Base-by-base conservation (phyloP, 2,113 vertebrate genomes). In the Dicentrarchus labrax region DNA sequence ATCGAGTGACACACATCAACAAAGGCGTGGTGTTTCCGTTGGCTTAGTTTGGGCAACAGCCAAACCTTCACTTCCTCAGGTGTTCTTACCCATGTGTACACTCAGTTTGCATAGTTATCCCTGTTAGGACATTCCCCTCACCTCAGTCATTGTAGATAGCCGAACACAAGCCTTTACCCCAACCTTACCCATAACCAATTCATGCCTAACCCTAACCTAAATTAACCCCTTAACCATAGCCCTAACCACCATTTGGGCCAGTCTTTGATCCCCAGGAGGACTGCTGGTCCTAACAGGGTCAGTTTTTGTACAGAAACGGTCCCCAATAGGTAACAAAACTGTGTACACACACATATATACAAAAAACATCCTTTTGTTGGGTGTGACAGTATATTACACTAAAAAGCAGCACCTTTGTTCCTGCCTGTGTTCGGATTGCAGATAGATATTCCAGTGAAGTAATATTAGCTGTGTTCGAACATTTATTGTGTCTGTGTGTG, bases 1-100 rank as follows among this genome's bases (percentile, higher is more conserved):
- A 71, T 88, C 60, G 11, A 60, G 66, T 88, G 76, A 70, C 72
- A 21, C 15, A 22, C 38, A 21, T 82, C 74, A 75, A 71, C 66
- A 78, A 80, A 90, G 89, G 85, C 39, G 89, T 30, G 78, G 50
- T 0, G 4, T 47, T 65, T 39, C 22, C 0, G 6, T 41, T 54
- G 39, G n/a, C n/a, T 4, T 8, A 4, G 36, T 30, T 5, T 82
- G 72, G 53, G 41, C 60, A 3, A 5, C 12, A 2, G 69, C 82
- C 84, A 54, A 56, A 11, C 0, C 4, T 51, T 41, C 0, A 1
- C 51, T 85, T 60, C 45, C 21, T 82, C 57, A 17, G 15, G 65
- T 54, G 38, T 50, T 56, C 12, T 56, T 15, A 53, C 21, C 15
- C 21, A 39, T 48, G 6, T 4, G 9, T 10, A 45, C 9, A 38